A percentile compares a stretch with the other conserved stretches of the same genome.
phyloP scores from a whole-genome alignment of 2,888 invertebrate genomes.

The Eucera pruinosa region DNA sequence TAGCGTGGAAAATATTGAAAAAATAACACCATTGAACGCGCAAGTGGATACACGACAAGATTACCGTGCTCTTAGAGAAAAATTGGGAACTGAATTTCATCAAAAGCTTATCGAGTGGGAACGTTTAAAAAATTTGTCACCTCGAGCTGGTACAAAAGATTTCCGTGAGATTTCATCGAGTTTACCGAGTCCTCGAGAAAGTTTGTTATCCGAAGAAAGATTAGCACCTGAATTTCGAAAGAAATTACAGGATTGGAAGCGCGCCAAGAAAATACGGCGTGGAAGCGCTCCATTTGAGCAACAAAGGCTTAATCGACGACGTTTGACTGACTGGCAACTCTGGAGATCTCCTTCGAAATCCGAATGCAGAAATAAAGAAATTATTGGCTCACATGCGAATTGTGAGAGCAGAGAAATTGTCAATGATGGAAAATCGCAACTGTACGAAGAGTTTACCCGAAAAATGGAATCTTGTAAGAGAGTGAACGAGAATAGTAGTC shows the following conservation, averaged over 20 bases:
- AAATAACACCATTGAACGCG: slow-evolving; percentile 28
- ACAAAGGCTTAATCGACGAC: slow-evolving; percentile 79
- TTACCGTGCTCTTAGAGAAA: slow-evolving; percentile 90
- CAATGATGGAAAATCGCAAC: slow-evolving; percentile 87
- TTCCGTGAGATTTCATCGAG: slow-evolving; percentile 13
- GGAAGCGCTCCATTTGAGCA: slow-evolving; percentile 68
- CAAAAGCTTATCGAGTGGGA: slow-evolving; percentile 89
- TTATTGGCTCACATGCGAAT: slow-evolving; percentile 27
- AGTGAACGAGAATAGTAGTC: slow-evolving; percentile 88
- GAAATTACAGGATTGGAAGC: slow-evolving; percentile 95
- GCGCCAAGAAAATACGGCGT: slow-evolving; percentile 86
- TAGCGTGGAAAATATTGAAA: slow-evolving; percentile 76
- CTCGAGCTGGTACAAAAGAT: slow-evolving; percentile 23
- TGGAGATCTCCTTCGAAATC: slow-evolving; percentile 85
- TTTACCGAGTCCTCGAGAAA: slow-evolving; percentile 28
- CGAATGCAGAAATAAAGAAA: slow-evolving; percentile 63
- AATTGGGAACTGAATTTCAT: slow-evolving; percentile 91
- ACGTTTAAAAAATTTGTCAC: slow-evolving; percentile 69
- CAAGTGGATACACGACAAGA: slow-evolving; percentile 88
- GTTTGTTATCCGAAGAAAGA: slow-evolving; percentile 87
- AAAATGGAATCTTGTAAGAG: slow-evolving; percentile 95
- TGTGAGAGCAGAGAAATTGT: slow-evolving; percentile 53
- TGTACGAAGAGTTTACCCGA: slow-evolving; percentile 93
- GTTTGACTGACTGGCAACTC: slow-evolving; percentile 87
- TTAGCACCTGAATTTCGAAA: slow-evolving; percentile 92